phyloP scores from a whole-genome alignment of 2,113 vertebrate species.

The Crotalus viridis region DNA sequence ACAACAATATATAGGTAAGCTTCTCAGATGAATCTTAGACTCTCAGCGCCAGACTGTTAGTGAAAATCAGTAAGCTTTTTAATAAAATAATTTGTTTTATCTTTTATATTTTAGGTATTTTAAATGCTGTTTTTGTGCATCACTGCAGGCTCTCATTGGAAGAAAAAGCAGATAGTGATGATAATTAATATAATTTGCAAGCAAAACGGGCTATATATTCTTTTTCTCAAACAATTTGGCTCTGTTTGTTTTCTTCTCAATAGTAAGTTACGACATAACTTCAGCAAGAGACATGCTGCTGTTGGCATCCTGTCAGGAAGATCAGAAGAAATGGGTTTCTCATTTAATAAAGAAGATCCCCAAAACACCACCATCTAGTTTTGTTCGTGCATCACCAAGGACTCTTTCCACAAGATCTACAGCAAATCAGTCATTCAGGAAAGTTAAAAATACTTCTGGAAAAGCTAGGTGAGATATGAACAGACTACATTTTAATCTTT shows the following conservation, averaged over 20 bases:
- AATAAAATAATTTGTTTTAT: neutral
- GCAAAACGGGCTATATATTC: neutral
- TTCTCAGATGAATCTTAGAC: neutral
- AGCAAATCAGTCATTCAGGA: slow-evolving; percentile 96
- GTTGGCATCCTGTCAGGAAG: slow-evolving; percentile 91
- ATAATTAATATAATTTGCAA: neutral
- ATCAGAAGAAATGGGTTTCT: slow-evolving; percentile 98
- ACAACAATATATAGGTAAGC: neutral
- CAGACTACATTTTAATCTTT: neutral
- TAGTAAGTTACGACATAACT: slow-evolving; percentile 97
- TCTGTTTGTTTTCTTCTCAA: neutral
- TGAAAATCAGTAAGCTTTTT: neutral
- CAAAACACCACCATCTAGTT: slow-evolving; percentile 89
- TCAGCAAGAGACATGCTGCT: slow-evolving; percentile 96
- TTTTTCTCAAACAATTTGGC: slow-evolving; percentile 21
- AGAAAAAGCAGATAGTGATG: neutral
- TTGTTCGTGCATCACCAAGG: slow-evolving; percentile 91
- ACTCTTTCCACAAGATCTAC: slow-evolving; percentile 89
- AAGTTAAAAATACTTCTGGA: slow-evolving; percentile 89
- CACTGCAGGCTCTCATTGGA: neutral
- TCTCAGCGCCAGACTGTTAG: neutral
- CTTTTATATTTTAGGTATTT: neutral
- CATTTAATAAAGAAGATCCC: slow-evolving; percentile 99
- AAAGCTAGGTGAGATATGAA: slow-evolving; percentile 87
- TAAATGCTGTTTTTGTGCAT: neutral